phyloP scores from a whole-genome alignment of 2,888 invertebrate species.

The Calameuta filiformis region DNA sequence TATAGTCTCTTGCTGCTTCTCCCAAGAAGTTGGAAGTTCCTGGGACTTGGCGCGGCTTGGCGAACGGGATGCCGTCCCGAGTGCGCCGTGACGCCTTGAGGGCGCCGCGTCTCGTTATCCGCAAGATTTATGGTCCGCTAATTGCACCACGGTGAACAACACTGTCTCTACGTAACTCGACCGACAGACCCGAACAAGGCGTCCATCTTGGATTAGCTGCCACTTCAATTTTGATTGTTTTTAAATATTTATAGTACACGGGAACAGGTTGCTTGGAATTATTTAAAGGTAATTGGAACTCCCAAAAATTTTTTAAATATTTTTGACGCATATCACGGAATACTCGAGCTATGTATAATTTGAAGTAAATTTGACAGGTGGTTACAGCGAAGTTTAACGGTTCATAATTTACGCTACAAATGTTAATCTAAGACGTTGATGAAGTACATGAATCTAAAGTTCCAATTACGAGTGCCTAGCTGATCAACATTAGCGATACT shows the following conservation, averaged over 20 bases:
- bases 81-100: conserved; percentile 60
- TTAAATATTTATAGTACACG: not conserved
- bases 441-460: not conserved
- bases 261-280: not conserved
- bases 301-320: too few species aligned
- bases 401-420: not conserved
- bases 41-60: conserved; percentile 42
- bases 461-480: not conserved
- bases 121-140: conserved; percentile 62
- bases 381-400: not conserved
- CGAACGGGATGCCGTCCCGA: conserved; percentile 41
- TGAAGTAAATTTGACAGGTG: not conserved
- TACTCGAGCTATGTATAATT: not conserved
- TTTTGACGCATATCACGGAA: not conserved
- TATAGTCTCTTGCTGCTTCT: not conserved
- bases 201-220: conserved; percentile 5
- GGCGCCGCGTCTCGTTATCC: conserved; percentile 65
- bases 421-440: not conserved
- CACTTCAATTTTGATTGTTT: not conserved
- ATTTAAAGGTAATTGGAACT: not conserved
- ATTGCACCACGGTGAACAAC: conserved; percentile 61
- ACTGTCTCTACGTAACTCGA: conserved; percentile 30
- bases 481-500: not conserved
- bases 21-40: conserved; percentile 35
- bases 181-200: conserved; percentile 19